phyloP scores from a whole-genome alignment of 2,113 vertebrate genomes.

The Varanus komodoensis region DNA sequence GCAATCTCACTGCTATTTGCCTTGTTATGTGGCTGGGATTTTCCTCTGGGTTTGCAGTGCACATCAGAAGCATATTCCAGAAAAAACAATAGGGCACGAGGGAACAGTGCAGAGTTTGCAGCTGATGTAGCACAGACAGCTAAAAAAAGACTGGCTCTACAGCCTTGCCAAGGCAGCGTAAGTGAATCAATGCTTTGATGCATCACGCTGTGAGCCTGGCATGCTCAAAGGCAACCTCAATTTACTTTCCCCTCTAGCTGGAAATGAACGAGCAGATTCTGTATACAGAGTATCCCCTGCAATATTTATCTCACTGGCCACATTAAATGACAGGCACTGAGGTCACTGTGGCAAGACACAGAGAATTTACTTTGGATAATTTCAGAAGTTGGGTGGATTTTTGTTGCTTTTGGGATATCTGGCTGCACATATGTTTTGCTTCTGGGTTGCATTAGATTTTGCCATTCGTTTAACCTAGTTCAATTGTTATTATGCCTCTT shows the following conservation, averaged over 20 bases:
- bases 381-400: not conserved
- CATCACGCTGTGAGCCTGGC: accelerated
- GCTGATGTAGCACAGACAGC: constrained; percentile 60
- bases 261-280: constrained; percentile 1
- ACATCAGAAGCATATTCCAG: not conserved
- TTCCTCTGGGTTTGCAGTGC: not conserved
- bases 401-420: not conserved
- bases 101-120: constrained; percentile 49
- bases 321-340: not conserved
- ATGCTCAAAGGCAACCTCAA: not conserved
- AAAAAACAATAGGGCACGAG: constrained; percentile 19
- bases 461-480: not conserved
- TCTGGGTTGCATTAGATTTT: constrained; percentile 18
- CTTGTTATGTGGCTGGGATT: not conserved
- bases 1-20: accelerated
- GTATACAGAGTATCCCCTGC: not conserved
- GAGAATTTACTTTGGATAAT: not conserved
- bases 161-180: constrained; percentile 45
- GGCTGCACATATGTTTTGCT: not conserved
- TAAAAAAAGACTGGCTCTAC: constrained; percentile 27
- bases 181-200: constrained; percentile 41
- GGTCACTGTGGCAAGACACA: not conserved
- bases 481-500: not conserved
- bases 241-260: not conserved
- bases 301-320: constrained; percentile 3